These are phyloP conservation scores for Electrona antarctica DNA, from an alignment of 2,113 vertebrate species.

Conservation along the genomic window DNA sequence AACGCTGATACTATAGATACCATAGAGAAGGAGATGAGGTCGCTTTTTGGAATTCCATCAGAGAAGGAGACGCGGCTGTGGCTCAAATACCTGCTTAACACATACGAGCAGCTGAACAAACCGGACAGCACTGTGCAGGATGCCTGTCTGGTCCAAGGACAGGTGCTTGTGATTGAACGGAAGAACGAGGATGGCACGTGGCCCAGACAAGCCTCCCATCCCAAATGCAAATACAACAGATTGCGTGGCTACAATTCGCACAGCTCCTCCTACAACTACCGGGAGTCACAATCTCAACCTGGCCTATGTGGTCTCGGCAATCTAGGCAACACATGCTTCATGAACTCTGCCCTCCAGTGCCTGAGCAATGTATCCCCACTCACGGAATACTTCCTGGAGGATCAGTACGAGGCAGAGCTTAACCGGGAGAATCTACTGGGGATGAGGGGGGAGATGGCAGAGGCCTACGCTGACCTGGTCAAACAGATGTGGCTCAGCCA, in stretches of 20 bases:
- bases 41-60: background rate
- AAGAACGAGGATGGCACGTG: slow-evolving; percentile 74
- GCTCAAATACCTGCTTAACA: slow-evolving; percentile 94
- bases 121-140: slow-evolving; percentile 95
- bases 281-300: slow-evolving; percentile 88
- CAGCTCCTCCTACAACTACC: slow-evolving; percentile 88
- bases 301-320: slow-evolving; percentile 96
- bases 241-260: slow-evolving; percentile 89
- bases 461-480: slow-evolving; percentile 94
- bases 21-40: slow-evolving; percentile 72
- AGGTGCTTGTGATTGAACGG: slow-evolving; percentile 96
- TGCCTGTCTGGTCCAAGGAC: slow-evolving; percentile 92
- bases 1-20: slow-evolving; percentile 92
- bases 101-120: slow-evolving; percentile 91
- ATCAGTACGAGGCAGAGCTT: slow-evolving; percentile 92
- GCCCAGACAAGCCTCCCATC: slow-evolving; percentile 83
- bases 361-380: slow-evolving; percentile 93
- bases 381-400: slow-evolving; percentile 94
- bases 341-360: slow-evolving; percentile 79
- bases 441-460: slow-evolving; percentile 97
- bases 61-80: slow-evolving; percentile 93
- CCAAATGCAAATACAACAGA: slow-evolving; percentile 82
- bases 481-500: slow-evolving; percentile 97
- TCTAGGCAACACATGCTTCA: slow-evolving; percentile 89
- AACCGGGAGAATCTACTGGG: slow-evolving; percentile 94